Evolutionary conservation across 2,797 vertebrate species (phyloP).

Genomic region (Clarias fuscus): DNA sequence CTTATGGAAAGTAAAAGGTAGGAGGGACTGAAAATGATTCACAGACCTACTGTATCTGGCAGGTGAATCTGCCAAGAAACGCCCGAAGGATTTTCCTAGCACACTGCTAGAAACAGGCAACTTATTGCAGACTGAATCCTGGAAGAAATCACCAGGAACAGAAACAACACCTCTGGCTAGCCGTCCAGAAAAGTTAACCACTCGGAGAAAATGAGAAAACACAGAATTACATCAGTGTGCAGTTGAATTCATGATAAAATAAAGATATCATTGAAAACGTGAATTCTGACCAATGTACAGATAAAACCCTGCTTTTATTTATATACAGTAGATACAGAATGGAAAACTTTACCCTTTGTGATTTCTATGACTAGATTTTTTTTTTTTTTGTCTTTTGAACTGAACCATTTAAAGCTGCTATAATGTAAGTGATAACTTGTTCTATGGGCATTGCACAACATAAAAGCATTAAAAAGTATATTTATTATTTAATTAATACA

Average conservation of each 20-base stretch:
- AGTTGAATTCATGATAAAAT: not conserved
- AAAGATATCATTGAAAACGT: too few species aligned
- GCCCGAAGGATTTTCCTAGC: slow-evolving; percentile 31
- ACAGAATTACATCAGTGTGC: not conserved
- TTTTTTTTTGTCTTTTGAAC: not conserved
- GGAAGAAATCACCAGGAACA: slow-evolving; percentile 36
- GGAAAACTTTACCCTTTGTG: not conserved
- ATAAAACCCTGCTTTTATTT: not conserved
- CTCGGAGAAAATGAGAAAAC: not conserved
- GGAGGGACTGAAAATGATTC: slow-evolving; percentile 9
- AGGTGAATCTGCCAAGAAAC: slow-evolving; percentile 31
- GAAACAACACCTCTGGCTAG: slow-evolving; percentile 47
- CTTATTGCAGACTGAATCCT: slow-evolving; percentile 37
- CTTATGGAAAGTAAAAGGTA: slow-evolving; percentile 12
- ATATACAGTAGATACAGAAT: not conserved
- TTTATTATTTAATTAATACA: not conserved
- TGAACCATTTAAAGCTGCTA: not conserved
- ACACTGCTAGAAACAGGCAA: slow-evolving; percentile 25
- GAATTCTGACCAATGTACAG: too few species aligned
- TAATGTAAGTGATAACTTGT: not conserved
- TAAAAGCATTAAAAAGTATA: not conserved
- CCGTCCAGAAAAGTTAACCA: slow-evolving; percentile 21
- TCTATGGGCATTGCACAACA: not conserved
- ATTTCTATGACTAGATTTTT: not conserved
- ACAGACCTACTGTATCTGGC: slow-evolving; percentile 13